Conservation (phyloP, 2,113 vertebrate genomes). For the Indri indri region DNA sequence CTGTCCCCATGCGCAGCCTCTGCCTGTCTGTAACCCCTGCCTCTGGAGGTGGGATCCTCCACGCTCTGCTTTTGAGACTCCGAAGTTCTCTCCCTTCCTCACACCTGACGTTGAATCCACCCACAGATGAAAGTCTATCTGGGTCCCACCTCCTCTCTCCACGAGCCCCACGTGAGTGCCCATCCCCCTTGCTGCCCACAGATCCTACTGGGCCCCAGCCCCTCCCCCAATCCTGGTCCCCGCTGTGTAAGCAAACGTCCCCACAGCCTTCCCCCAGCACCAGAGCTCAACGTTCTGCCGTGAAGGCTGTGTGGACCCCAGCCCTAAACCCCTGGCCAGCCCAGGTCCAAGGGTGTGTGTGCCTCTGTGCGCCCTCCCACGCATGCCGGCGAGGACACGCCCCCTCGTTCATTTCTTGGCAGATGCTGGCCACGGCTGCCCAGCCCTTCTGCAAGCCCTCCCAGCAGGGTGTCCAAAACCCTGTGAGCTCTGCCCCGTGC, state of each 20-base stretch:
- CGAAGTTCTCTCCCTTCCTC: neutral
- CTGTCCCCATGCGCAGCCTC: neutral
- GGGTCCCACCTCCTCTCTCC: neutral
- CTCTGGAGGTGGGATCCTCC: neutral
- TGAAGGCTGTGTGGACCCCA: neutral
- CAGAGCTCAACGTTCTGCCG: neutral
- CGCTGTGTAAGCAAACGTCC: neutral
- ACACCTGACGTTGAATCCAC: neutral
- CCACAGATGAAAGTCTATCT: neutral
- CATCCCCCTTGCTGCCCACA: neutral
- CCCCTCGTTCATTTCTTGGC: accelerated
- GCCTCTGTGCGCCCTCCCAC: neutral
- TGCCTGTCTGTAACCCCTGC: neutral
- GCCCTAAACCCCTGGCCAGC: neutral
- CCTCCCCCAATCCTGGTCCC: neutral
- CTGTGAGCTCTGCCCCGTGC: accelerated
- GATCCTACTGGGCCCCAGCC: neutral
- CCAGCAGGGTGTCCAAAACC: neutral
- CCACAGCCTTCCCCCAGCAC: neutral
- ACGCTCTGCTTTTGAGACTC: neutral
- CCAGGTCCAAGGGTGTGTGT: too few relatives aligned
- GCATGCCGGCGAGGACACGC: neutral
- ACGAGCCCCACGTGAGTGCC: neutral
- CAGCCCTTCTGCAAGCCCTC: neutral
- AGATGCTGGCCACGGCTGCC: neutral